A percentile compares a stretch with the other conserved stretches of the same genome.
Evolutionary conservation across 2,113 vertebrate species (phyloP).

Genomic region (Aegotheles bennettii): DNA sequence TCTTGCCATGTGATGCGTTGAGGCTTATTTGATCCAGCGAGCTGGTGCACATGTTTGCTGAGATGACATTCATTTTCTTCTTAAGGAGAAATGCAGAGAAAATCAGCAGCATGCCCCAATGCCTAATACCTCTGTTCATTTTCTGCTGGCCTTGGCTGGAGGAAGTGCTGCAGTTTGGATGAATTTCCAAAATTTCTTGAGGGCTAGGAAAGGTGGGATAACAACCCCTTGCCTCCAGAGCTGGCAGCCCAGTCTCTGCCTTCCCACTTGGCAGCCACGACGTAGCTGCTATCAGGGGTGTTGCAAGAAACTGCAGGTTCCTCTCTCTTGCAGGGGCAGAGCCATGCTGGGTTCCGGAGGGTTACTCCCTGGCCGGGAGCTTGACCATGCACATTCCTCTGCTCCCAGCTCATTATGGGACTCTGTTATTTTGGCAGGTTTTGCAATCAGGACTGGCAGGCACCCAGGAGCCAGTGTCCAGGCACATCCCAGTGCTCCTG

Average conservation of each 20-base stretch:
- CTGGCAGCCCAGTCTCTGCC: neutral
- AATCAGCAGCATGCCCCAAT: neutral
- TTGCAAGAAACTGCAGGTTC: neutral
- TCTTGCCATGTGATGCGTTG: neutral
- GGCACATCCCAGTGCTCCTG: neutral
- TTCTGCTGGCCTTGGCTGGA: neutral
- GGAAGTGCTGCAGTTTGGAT: neutral
- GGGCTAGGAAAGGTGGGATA: neutral
- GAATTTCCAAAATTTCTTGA: neutral
- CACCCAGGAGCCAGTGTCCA: neutral
- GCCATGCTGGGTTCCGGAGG: neutral
- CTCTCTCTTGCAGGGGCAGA: neutral
- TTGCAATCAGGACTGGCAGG: neutral
- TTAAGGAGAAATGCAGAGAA: neutral
- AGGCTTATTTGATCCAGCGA: neutral
- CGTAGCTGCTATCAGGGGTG: neutral
- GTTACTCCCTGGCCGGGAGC: neutral
- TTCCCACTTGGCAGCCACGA: neutral
- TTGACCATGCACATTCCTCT: slow-evolving; percentile 16
- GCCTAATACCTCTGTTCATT: neutral
- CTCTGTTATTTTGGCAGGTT: slow-evolving; percentile 21
- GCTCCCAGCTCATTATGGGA: neutral
- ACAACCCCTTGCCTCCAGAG: neutral
- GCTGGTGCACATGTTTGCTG: neutral
- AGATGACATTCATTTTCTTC: neutral